Base-by-base conservation (phyloP, 1,140 invertebrate species). In the Phthorimaea operculella region DNA sequence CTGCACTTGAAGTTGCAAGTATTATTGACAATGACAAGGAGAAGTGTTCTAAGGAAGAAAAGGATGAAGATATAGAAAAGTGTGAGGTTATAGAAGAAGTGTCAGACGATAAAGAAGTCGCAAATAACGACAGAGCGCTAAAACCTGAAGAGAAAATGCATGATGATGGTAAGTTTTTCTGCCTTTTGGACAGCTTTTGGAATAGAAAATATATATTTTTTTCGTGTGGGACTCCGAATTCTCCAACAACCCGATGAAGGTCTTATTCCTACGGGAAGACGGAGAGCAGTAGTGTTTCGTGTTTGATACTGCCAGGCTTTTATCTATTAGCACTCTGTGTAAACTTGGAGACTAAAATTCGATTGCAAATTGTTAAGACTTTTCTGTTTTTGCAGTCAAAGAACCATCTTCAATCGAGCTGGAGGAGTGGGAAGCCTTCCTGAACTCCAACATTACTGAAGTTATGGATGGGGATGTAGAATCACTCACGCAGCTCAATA, bases 381-480 rank as follows among this genome's bases (percentile, higher is more conserved):
- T 39, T 39, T 39, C 10, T n/a, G 57, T 64, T 55, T 21, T 75
- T 78, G 15, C 67, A 85, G 79, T 70, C 5, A 79, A 83, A 61
- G 79, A 86, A 61, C 88, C 87, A 50, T 85, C 87, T 34, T 90
- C 90, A 6, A 92, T 94, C 51, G 93, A 95, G 81, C 90, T 92
- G 60, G 93, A 94, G 59, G 93, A 95, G 79, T 95, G 93, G 93
- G 87, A 93, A 72, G 88, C 90, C 51, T 90, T 94, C 86, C 60
- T 94, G 4, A 89, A 92, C 68, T 87, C 88, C 42, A 89, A 90
- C 50, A 90, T 90, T 64, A 88, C 87, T 68, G 90, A 92, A 79
- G 87, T 94, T 0, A 90, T 94, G 78, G 89, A 90, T 42, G 91
- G 91, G 0, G 92, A 94, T 75, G 87, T 92, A 1, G 90, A 89